Base-by-base conservation (phyloP, 2,797 vertebrate genomes). In the Lemur catta region DNA sequence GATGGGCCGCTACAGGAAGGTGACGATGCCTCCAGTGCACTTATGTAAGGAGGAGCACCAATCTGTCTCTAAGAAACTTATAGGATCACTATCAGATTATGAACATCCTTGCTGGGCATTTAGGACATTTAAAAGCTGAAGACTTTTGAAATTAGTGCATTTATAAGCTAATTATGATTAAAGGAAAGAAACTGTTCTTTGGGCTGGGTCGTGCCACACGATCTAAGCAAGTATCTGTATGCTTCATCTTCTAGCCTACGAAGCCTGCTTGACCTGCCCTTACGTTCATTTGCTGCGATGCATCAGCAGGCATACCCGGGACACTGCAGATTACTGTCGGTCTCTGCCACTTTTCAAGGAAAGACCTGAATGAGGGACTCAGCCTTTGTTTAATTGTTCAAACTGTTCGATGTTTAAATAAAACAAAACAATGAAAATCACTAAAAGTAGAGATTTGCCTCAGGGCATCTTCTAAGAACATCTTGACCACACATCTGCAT, bases 111-210 rank as follows among this genome's bases (percentile, higher is more conserved):
- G n/a, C 78, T 30, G 41, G 4, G 26, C 10, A 43, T 59, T 59
- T 33, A 24, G 0, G 50, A 46, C 35, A 33, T 22, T 17, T 85
- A 74, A 94, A 72, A 90, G 38, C 89, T 41, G 35, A 87, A 95
- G 9, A 26, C 55, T 57, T 26, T 67, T 50, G 74, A 96, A 97
- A 96, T 14, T 0, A 89, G 78, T 46, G 33, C 65, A 50, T n/a
- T 74, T 72, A 35, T 79, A 79, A 78, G 41, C 75, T 97, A 82
- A 61, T 65, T 48, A 93, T 67, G 57, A 96, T 78, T 71, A 14
- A 4, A 38, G 69, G 95, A 91, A 94, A 84, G 10, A 72, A 93
- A 82, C 48, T 46, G 41, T 78, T 92, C 85, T 22, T 33, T 57
- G 95, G 55, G 57, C 46, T 82, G 91, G 93, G 88, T 91, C 12